phyloP scores from a whole-genome alignment of 2,797 vertebrate species.

The Silurus aristotelis region DNA sequence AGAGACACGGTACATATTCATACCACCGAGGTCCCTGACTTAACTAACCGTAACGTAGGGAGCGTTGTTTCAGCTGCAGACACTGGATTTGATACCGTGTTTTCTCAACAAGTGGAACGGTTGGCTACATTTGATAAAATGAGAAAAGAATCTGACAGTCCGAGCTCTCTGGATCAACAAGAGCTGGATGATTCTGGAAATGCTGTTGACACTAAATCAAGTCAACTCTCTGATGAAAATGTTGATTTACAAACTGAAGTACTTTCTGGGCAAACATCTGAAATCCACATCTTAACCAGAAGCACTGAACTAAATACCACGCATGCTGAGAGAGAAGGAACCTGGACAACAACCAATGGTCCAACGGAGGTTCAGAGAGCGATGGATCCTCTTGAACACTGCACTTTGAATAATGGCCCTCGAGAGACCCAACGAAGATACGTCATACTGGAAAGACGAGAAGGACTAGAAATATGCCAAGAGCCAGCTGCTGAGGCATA shows the following conservation, averaged over 20 bases:
- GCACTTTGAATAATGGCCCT: conserved; percentile 30
- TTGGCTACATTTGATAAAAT: conserved; percentile 11
- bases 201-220: conserved; percentile 32
- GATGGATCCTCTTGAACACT: conserved; percentile 17
- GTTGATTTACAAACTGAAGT: conserved; percentile 37
- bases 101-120: conserved; percentile 8
- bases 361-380: conserved; percentile 19
- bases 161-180: conserved; percentile 9
- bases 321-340: conserved; percentile 20
- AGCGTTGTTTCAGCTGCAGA: conserved; percentile 15
- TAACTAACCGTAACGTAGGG: conserved; percentile 12
- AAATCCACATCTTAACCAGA: conserved; percentile 25
- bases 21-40: not conserved
- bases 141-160: conserved; percentile 17
- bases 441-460: conserved; percentile 62
- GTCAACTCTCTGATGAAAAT: conserved; percentile 22
- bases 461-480: conserved; percentile 10
- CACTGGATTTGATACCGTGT: conserved; percentile 23
- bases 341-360: conserved; percentile 41
- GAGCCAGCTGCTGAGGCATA: conserved; percentile 25
- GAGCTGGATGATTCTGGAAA: not conserved
- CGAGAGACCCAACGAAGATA: conserved; percentile 59
- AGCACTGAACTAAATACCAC: conserved; percentile 31
- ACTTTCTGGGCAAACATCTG: conserved; percentile 18
- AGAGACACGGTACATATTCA: conserved; percentile 41